Evolutionary conservation across 2,113 vertebrate species (phyloP).

Genomic region (Cottus gobio): DNA sequence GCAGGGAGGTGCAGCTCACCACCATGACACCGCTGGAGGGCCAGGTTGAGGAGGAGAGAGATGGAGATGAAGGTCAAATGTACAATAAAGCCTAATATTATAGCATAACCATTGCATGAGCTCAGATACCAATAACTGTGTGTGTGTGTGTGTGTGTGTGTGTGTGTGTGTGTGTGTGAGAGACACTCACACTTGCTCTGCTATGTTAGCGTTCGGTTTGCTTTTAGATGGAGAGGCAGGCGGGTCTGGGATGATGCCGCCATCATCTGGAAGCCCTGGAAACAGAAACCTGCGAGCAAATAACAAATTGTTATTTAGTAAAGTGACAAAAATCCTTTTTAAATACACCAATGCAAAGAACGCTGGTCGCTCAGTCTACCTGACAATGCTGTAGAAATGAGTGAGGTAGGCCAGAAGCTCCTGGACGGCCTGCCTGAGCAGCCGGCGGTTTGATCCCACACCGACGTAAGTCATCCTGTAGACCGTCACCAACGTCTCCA

Average conservation of each 20-base stretch:
- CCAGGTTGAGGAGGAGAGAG: neutral
- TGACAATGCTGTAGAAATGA: conserved; percentile 91
- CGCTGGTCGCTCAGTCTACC: conserved; percentile 76
- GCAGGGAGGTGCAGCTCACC: conserved; percentile 90
- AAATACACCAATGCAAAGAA: neutral
- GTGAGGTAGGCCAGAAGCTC: conserved; percentile 94
- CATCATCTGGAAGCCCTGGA: conserved; percentile 94
- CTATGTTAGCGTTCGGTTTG: conserved; percentile 49
- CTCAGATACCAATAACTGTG: neutral
- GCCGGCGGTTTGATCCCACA: conserved; percentile 92
- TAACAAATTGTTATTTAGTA: neutral
- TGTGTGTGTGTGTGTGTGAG: too few relatives aligned
- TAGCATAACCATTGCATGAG: neutral
- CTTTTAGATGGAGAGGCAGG: conserved; percentile 56
- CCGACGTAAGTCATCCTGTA: conserved; percentile 98
- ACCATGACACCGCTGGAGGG: conserved; percentile 68
- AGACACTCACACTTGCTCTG: conserved; percentile 40
- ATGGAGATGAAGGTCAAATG: neutral
- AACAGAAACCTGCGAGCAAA: conserved; percentile 90
- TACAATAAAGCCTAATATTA: neutral
- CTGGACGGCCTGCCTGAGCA: conserved; percentile 91
- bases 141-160: too few relatives aligned
- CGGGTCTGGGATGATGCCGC: conserved; percentile 86
- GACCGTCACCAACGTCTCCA: conserved; percentile 94
- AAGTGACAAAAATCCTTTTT: neutral